Conservation (phyloP, 2,113 vertebrate species). For the Platycercus adscitus region DNA sequence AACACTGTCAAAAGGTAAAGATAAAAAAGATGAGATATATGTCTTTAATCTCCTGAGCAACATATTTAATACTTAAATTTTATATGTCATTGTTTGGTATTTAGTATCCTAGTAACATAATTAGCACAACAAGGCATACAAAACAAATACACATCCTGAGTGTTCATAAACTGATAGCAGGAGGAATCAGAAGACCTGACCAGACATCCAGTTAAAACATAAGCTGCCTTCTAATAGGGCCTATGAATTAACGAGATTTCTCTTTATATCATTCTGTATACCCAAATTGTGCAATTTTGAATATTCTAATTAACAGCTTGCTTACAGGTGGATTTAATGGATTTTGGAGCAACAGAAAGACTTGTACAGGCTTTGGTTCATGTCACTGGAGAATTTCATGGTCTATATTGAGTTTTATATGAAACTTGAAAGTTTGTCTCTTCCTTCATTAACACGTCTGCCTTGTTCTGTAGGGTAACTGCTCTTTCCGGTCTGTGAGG, state of each 20-base stretch:
- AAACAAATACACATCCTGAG: conserved; percentile 44
- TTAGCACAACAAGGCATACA: conserved; percentile 54
- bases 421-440: background rate
- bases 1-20: background rate
- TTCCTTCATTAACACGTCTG: background rate
- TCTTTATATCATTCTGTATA: background rate
- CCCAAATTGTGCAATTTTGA: background rate
- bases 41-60: background rate
- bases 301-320: background rate
- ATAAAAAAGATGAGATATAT: background rate
- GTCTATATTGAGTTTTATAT: background rate
- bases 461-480: background rate
- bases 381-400: background rate
- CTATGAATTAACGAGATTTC: background rate
- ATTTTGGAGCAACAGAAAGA: background rate
- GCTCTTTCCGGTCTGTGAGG: background rate
- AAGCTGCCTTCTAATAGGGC: background rate
- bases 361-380: background rate
- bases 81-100: conserved; percentile 55
- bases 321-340: background rate
- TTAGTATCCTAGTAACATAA: conserved; percentile 75
- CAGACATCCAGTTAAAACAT: conserved; percentile 14
- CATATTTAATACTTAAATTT: background rate
- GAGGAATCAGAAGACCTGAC: conserved; percentile 21
- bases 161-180: conserved; percentile 23